phyloP scores from a whole-genome alignment of 1,140 invertebrate genomes.

The Drosophila quadrilineata region DNA sequence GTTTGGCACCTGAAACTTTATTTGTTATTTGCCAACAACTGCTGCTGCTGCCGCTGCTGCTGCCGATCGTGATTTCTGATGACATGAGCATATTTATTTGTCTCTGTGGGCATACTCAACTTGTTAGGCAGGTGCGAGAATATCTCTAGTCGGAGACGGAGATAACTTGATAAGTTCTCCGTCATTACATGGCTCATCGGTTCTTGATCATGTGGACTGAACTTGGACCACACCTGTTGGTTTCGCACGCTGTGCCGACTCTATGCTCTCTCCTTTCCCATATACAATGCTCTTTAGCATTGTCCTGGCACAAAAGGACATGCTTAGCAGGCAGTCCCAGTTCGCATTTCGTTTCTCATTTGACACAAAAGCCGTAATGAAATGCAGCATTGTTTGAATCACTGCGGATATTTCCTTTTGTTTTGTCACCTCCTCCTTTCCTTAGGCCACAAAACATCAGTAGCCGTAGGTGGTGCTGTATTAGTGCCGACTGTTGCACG shows the following conservation, averaged over 20 bases:
- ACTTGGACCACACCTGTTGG: conserved; percentile 34
- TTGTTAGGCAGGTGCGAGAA: conserved; percentile 58
- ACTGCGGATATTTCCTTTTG: neutral
- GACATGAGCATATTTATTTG: conserved; percentile 63
- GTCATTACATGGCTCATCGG: conserved; percentile 1
- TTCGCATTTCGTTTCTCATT: too few relatives aligned
- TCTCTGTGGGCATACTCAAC: conserved; percentile 26
- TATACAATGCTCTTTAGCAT: conserved; percentile 28
- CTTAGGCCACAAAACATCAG: too few relatives aligned
- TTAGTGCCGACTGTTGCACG: conserved; percentile 17
- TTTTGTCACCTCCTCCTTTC: neutral
- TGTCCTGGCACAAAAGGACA: conserved; percentile 23
- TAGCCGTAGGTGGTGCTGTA: conserved; percentile 43
- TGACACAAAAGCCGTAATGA: too few relatives aligned
- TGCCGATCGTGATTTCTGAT: conserved; percentile 67
- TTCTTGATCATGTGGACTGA: too few relatives aligned
- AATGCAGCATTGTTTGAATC: conserved; percentile 30
- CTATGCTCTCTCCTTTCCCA: neutral
- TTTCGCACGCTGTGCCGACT: conserved; percentile 19
- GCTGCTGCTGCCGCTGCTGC: conserved; percentile 10
- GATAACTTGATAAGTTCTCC: neutral
- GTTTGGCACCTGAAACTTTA: conserved; percentile 56
- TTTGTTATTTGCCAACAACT: conserved; percentile 19
- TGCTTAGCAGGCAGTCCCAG: conserved; percentile 18
- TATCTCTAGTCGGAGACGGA: neutral